Base-by-base conservation (phyloP, 2,113 vertebrate species). In the Dryoscopus gambensis region DNA sequence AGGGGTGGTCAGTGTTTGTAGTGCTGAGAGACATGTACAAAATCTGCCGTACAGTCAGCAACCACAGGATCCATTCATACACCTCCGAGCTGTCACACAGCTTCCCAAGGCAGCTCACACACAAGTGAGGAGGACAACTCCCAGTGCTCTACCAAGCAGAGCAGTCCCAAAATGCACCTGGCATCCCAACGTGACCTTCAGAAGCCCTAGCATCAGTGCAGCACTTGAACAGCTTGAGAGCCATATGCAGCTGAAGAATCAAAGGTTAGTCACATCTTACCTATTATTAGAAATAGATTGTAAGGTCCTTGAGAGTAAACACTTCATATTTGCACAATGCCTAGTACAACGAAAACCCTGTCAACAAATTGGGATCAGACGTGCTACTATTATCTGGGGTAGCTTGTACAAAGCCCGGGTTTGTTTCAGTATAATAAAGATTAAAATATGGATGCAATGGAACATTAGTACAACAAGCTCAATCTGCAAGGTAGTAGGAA, bases 241-340 rank as follows among this genome's bases (percentile, higher is more conserved):
- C 77, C 87, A 91, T 35, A 90, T 53, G 92, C 83, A 95, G 92
- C 63, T 73, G 35, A 84, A 77, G 92, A 95, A 83, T 35, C 88
- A 89, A 86, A 86, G 89, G 73, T 89, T 47, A 92, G 83, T 77
- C 86, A 87, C 76, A 78, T 88, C 75, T 74, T 83, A 84, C 75
- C 67, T 81, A 63, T 70, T 75, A 69, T 78, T 95, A 92, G 81
- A 90, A 92, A 87, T 63, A 67, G 71, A 84, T 7, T 42, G 27
- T 50, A 90, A 84, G 68, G 84, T 90, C 60, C 52, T 62, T 86
- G 46, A 63, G 21, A 93, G 31, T 20, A 76, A 95, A 92, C 7
- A 31, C n/a, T 53, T 39, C 12, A 25, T 69, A 59, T 71, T 65
- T 62, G 71, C 79, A 92, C 78, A 57, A 28, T 22, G 62, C 55